A percentile compares a stretch with the other conserved stretches of the same genome.
phyloP scores from a whole-genome alignment of 1,140 invertebrate genomes.

The Papilio aristodemus region DNA sequence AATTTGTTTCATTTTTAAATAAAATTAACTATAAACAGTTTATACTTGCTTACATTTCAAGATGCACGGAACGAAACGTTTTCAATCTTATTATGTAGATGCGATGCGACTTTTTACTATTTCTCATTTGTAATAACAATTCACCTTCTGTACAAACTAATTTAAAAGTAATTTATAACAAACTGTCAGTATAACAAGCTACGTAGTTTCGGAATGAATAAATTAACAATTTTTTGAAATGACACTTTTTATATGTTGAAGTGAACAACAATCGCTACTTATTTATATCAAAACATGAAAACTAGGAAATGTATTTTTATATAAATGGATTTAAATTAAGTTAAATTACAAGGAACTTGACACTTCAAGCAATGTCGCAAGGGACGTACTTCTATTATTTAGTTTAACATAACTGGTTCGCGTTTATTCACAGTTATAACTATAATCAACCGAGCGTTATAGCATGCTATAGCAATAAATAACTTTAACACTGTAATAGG shows the following conservation, averaged over 20 bases:
- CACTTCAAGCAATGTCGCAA: neutral
- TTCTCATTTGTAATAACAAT: conserved; percentile 18
- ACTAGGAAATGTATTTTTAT: too few relatives aligned
- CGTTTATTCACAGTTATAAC: neutral
- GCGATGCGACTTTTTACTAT: conserved; percentile 16
- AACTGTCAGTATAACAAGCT: neutral
- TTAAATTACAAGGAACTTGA: neutral
- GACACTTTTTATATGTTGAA: neutral
- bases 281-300: too few relatives aligned
- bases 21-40: conserved; percentile 16
- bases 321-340: neutral
- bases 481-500: conserved; percentile 19
- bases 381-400: neutral
- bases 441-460: neutral
- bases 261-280: too few relatives aligned
- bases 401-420: neutral
- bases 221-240: too few relatives aligned
- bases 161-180: neutral
- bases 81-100: conserved; percentile 27
- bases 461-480: conserved; percentile 23
- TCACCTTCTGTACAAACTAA: conserved; percentile 1
- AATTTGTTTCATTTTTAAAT: neutral
- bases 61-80: neutral
- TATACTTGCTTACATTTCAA: conserved; percentile 6
- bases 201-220: too few relatives aligned